Base-by-base conservation (phyloP, 1,140 invertebrate species). In the Oreohelix idahoensis region DNA sequence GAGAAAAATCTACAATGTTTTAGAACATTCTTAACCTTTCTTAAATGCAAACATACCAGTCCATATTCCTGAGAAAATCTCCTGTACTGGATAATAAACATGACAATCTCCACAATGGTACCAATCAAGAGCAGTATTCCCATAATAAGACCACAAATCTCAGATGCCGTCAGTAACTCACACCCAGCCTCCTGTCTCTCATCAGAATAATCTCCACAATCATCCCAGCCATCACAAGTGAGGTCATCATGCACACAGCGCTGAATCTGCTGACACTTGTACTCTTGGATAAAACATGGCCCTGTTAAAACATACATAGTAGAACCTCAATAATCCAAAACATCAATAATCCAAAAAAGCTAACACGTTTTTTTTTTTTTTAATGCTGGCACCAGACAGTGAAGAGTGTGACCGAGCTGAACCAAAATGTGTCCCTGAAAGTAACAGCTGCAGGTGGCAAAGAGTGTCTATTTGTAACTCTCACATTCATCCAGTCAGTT, bases 181-280 rank as follows among this genome's bases (percentile, higher is more conserved):
- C 80, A 82, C 4, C 80, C 80, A n/a, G 80, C 80, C 2, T 82
- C 71, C 10, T 58, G 5, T 58, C 42, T 70, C 51, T 82, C 80
- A 51, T 82, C 80, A 29, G 58, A 70, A 39, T 74, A 11, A 29
- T 82, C 80, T 20, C 80, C 80, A 42, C 80, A 82, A 35, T 82
- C 80, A 45, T 82, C 71, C 80, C 80, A 82, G 80, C 80, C 80
- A 75, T 82, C 80, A 42, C 80, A 82, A 4, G 70, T 39, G 0
- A 82, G 45, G 42, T 74, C 71, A 75, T 82, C 70, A 39, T 82
- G 80, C 1, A 82, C 80, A 75, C 80, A 82, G 8, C 71, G 71
- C 51, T 53, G 80, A 13, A 74, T 26, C 70, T 75, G 58, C 23
- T 53, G n/a, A 51, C 80, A 82, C 36, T 58, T 73, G 71, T 53